Evolutionary conservation across 2,888 invertebrate genomes (phyloP), one percentile per base, ranked within the genome.

Genomic region (Nudaria mundana): DNA sequence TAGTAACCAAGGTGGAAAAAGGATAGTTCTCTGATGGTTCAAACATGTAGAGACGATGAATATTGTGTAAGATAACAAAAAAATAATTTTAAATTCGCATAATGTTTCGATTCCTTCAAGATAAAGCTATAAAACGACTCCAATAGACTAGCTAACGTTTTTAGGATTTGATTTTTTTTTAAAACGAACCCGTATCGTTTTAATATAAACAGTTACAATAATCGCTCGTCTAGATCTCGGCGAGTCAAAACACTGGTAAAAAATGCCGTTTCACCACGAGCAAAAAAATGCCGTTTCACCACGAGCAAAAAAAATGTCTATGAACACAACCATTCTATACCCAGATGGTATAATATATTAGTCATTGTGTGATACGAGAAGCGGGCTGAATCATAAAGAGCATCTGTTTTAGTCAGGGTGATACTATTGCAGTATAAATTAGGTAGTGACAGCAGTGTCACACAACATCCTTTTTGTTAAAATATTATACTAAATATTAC

Each of bases 231-330:
- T 48, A 38, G 26, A 47, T 44, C 48, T 33, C 42, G 24, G 26
- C 51, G 49, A 45, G 43, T 47, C 45, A 53, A 43, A 60, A 49
- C 38, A 37, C 11, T 8, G 13, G 45, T 41, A 59, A 33, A 64
- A 65, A 66, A 28, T 40, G 36, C 64, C 49, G 60, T 51, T 62
- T 59, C 40, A 29, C 35, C 37, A 24, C 8, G 20, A 43, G 43
- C 30, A 50, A 51, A 57, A 64, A 65, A 66, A 28, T 40, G 36
- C 64, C 49, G 60, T 51, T 62, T 59, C 40, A 29, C 35, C 37
- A 24, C 8, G 20, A 43, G 43, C 30, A 50, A 51, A 57, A n/a
- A n/a, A 52, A 47, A 37, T 3, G 46, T 52, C 39, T 56, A 52
- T 52, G 52, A 52, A 51, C 53, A 59, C 44, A 50, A 54, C 53